Conservation (phyloP, 2,888 invertebrate species). For the Buathra laborator region DNA sequence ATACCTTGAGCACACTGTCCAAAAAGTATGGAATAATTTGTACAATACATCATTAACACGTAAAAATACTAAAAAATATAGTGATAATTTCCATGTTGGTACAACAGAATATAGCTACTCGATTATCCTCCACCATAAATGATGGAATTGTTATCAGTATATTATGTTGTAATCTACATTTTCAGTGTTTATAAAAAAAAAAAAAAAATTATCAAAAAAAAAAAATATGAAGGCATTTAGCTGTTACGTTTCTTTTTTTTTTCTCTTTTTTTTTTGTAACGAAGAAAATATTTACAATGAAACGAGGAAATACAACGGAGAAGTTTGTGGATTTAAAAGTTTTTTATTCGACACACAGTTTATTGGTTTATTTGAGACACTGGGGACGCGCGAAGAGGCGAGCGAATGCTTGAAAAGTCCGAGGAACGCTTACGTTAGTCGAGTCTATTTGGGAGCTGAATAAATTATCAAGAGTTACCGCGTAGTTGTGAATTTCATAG, state of each 20-base stretch:
- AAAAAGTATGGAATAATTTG: slow-evolving; percentile 83
- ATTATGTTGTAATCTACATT: slow-evolving; percentile 83
- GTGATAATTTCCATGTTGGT: slow-evolving; percentile 82
- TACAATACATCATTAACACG: slow-evolving; percentile 81
- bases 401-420: slow-evolving; percentile 16
- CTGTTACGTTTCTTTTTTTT: slow-evolving; percentile 81
- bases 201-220: slow-evolving; percentile 69
- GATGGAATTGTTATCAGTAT: slow-evolving; percentile 83
- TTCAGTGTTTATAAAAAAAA: slow-evolving; percentile 81
- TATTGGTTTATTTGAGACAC: slow-evolving; percentile 72
- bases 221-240: slow-evolving; percentile 68
- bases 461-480: slow-evolving; percentile 42
- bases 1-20: slow-evolving; percentile 80
- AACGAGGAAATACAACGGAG: slow-evolving; percentile 69
- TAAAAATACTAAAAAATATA: slow-evolving; percentile 67
- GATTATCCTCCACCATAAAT: slow-evolving; percentile 78
- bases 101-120: slow-evolving; percentile 80
- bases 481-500: slow-evolving; percentile 23
- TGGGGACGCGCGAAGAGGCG: background rate
- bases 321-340: slow-evolving; percentile 67
- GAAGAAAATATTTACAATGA: slow-evolving; percentile 78
- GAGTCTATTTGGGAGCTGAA: slow-evolving; percentile 34
- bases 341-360: slow-evolving; percentile 78
- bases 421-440: background rate
- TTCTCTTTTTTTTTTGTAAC: background rate